phyloP scores from a whole-genome alignment of 2,888 invertebrate species.

The Himalopsyche tibetana region DNA sequence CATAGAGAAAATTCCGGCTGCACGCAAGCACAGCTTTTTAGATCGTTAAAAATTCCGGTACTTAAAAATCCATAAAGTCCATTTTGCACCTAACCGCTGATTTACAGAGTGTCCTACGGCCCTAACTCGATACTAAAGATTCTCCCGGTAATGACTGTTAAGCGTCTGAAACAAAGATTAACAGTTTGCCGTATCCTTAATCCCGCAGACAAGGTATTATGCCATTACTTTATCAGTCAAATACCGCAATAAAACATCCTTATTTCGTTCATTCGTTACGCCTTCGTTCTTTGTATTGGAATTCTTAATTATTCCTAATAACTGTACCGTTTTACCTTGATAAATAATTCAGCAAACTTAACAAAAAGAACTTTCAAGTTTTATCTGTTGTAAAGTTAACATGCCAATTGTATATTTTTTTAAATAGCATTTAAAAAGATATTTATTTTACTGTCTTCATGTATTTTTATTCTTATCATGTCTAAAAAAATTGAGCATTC shows the following conservation, averaged over 20 bases:
- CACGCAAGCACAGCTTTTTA: constrained; percentile 48
- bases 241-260: constrained; percentile 1
- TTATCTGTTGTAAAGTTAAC: no score
- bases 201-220: constrained; percentile 26
- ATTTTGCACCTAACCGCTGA: constrained; percentile 48
- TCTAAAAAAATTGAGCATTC: no score
- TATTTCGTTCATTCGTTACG: constrained; percentile 1
- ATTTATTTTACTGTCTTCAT: no score
- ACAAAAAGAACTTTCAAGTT: no score
- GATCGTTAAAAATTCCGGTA: constrained; percentile 52
- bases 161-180: constrained; percentile 37
- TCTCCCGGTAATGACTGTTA: constrained; percentile 33
- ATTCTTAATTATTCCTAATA: no score
- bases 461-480: no score
- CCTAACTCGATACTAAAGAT: constrained; percentile 40
- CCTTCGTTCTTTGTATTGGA: no score
- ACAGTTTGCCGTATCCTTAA: neutral
- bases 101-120: constrained; percentile 35
- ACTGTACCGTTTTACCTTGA: no score
- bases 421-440: no score
- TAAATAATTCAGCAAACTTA: no score
- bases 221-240: neutral
- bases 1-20: constrained; percentile 33
- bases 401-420: no score
- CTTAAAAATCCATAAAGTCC: constrained; percentile 55